Base-by-base conservation (phyloP, 2,888 invertebrate species). In the Sialis fuliginosa region DNA sequence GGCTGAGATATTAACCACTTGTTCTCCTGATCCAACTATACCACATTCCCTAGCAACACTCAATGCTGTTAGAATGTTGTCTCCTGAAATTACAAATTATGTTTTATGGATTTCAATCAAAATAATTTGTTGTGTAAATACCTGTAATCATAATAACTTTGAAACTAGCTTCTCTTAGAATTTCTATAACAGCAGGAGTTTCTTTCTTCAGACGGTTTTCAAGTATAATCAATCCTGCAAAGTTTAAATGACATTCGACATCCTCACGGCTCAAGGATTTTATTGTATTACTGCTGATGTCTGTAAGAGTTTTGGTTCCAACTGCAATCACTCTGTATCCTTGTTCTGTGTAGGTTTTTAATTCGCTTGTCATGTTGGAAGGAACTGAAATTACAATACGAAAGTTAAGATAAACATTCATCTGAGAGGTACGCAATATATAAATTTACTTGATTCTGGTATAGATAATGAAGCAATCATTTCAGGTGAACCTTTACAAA, bases 121-220 rank as follows among this genome's bases (percentile, higher is more conserved):
- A 37, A 37, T 40, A 10, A n/a, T 41, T 42, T 30, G 33, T 22
- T 22, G 22, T 22, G 22, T 22, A 22, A 22, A 22, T 22, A 82
- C 84, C 96, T 34, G 97, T 98, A 6, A 97, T 89, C 97, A 99
- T 98, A n/a, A 95, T 78, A 4, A 87, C 84, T 46, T 89, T 75
- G 47, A 99, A 88, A 55, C 82, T 76, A 0, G 98, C 97, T 7
- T 81, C 72, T 53, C 79, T 83, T 45, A 97, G 67, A 43, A 79
- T 77, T 6, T 74, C 64, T 46, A 97, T 87, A 44, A 91, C 83
- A 2, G 81, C 79, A 0, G 79, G 77, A 0, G 93, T 91, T 56
- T 91, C 87, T 0, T 82, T 79, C 60, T 97, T 97, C 47, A 98
- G 67, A 0, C 91, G 75, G 65, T 98, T 98, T 64, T 98, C 97